Base-by-base conservation (phyloP, 2,113 vertebrate genomes). In the Furnarius figulus region DNA sequence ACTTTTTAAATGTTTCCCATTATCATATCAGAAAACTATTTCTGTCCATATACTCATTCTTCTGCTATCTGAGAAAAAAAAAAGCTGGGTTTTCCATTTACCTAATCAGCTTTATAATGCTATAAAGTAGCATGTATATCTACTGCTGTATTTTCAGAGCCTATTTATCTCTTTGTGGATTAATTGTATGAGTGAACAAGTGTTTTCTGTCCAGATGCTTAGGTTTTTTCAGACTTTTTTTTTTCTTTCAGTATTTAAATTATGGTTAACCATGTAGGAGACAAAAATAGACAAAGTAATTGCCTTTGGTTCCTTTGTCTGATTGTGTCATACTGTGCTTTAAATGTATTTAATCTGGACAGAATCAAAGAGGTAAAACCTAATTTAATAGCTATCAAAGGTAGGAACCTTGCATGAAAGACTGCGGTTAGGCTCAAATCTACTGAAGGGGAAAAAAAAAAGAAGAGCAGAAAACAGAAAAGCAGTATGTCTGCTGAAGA, bases 301-400 rank as follows among this genome's bases (percentile, higher is more conserved):
- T 97, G 73, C 59, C 55, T 74, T 74, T 94, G 93, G 28, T 90
- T 93, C 68, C 50, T 96, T 97, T 96, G 59, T 97, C 83, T 95
- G 49, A 46, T 42, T 62, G 74, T 79, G 70, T 75, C 96, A 66
- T 92, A 75, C 95, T 97, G 92, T 85, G 92, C 89, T 97, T 82
- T 95, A 97, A 97, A 96, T 95, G 75, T 94, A 93, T 97, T 98
- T 97, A 96, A 97, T 97, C 92, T 96, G 83, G 85, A 88, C 86
- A 76, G 91, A 97, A 97, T 49, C 80, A 70, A 92, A 84, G 35
- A 93, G 76, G 44, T 90, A 80, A 97, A 97, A 94, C 39, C 68
- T 94, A 96, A 98, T 98, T 97, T 97, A 97, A 96, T 89, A 96
- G 80, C 95, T 93, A 73, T 98, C 93, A 97, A 79, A 92, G 39